phyloP scores from a whole-genome alignment of 1,140 invertebrate species.

The Micrasema minimum region DNA sequence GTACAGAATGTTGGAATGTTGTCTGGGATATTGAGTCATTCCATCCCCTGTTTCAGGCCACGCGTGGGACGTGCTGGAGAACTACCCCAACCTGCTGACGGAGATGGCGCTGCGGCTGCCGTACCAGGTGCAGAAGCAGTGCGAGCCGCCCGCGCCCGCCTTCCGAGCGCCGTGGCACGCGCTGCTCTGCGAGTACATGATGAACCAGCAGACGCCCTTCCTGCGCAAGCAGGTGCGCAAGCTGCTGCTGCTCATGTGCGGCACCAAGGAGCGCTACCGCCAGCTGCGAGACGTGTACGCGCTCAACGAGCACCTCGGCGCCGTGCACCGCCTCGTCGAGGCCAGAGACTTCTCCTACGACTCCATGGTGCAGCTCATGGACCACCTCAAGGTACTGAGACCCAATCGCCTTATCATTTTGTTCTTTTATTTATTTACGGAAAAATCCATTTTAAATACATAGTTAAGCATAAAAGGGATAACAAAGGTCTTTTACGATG shows the following conservation, averaged over 20 bases:
- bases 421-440: too few species aligned
- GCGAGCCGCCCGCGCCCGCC: constrained; percentile 68
- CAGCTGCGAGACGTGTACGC: constrained; percentile 93
- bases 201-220: constrained; percentile 86
- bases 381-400: constrained; percentile 87
- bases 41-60: constrained; percentile 67
- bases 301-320: constrained; percentile 82
- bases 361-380: constrained; percentile 90
- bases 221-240: constrained; percentile 84
- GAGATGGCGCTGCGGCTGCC: constrained; percentile 94
- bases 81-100: constrained; percentile 91
- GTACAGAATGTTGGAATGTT: too few species aligned
- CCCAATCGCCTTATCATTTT: too few species aligned
- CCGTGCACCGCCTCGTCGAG: constrained; percentile 65
- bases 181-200: constrained; percentile 94
- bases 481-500: too few species aligned
- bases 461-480: too few species aligned
- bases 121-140: constrained; percentile 90
- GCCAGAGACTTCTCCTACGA: constrained; percentile 81
- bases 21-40: too few species aligned
- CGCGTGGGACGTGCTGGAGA: constrained; percentile 91
- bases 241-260: constrained; percentile 91
- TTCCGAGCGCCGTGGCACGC: constrained; percentile 89
- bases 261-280: constrained; percentile 95
- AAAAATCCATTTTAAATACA: too few species aligned